Base-by-base conservation (phyloP, 2,888 invertebrate species). In the Epistrophella euchroma region DNA sequence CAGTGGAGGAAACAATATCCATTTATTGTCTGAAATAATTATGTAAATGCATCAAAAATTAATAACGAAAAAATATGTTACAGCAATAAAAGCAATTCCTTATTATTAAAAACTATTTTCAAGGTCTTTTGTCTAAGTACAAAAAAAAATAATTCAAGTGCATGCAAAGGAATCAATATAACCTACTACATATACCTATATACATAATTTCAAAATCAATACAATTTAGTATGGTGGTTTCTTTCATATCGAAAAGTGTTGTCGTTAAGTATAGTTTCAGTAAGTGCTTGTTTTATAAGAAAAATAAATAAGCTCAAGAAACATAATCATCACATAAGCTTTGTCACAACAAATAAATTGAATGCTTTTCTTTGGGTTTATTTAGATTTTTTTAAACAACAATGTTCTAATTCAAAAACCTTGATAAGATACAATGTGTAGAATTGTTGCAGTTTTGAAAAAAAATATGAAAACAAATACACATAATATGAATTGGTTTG, bases 151-250 rank as follows among this genome's bases (percentile, higher is more conserved):
- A 28, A 45, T 45, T 35, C 15, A 47, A 66, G 28, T 32, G 15
- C 66, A 66, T 64, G 45, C 45, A 45, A 45, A 45, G 17, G 10
- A 45, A 45, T 62, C 28, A 28, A 13, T 62, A n/a, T 43, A 13
- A 62, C n/a, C 62, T n/a, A n/a, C n/a, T n/a, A n/a, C n/a, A n/a
- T n/a, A n/a, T n/a, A n/a, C n/a, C n/a, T n/a, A n/a, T n/a, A n/a
- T n/a, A n/a, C 4, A 25, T 28, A 45, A 45, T 45, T 45, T 32
- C n/a, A n/a, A 64, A 64, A 64, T 64, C 64, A 40, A 60, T 60
- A 25, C 15, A 60, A 13, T 28, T 28, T 7, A 9, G 0, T 2
- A 22, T 13, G 19, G 32, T 35, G 37, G 5, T 32, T 9, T n/a
- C n/a, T n/a, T 55, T 55, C 25, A 50, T 50, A 43, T 15, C 7